Evolutionary conservation across 2,797 vertebrate species (phyloP).

Genomic region (Acestrorhynchus altus): DNA sequence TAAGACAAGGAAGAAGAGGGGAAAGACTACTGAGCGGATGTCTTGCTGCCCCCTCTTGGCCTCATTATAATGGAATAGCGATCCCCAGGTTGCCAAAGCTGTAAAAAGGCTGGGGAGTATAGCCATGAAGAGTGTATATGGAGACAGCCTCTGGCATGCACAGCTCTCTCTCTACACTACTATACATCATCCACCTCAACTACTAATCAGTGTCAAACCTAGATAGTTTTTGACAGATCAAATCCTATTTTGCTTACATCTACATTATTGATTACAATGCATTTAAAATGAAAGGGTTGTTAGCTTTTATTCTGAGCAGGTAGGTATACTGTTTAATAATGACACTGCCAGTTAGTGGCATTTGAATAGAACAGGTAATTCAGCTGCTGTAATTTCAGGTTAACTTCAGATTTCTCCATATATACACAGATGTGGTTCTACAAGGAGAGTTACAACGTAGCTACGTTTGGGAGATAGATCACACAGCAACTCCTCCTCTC

Average conservation of each 20-base stretch:
- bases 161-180: not conserved
- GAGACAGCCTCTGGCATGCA: conserved; percentile 24
- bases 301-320: not conserved
- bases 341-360: not conserved
- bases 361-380: not conserved
- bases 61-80: conserved; percentile 19
- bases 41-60: conserved; percentile 14
- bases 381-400: not conserved
- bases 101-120: conserved; percentile 15
- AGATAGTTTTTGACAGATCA: not conserved
- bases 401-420: not conserved
- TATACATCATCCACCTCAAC: conserved; percentile 28
- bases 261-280: not conserved
- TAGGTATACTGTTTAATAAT: not conserved
- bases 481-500: too few relatives aligned
- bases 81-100: conserved; percentile 26
- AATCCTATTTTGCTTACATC: not conserved
- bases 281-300: not conserved
- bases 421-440: not conserved
- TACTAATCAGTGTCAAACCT: not conserved
- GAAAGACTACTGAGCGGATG: conserved; percentile 1
- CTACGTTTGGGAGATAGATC: too few relatives aligned
- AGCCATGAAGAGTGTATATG: not conserved
- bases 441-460: too few relatives aligned
- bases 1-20: not conserved